phyloP scores from a whole-genome alignment of 2,797 vertebrate species.

The Xiphorhynchus erythropygius region DNA sequence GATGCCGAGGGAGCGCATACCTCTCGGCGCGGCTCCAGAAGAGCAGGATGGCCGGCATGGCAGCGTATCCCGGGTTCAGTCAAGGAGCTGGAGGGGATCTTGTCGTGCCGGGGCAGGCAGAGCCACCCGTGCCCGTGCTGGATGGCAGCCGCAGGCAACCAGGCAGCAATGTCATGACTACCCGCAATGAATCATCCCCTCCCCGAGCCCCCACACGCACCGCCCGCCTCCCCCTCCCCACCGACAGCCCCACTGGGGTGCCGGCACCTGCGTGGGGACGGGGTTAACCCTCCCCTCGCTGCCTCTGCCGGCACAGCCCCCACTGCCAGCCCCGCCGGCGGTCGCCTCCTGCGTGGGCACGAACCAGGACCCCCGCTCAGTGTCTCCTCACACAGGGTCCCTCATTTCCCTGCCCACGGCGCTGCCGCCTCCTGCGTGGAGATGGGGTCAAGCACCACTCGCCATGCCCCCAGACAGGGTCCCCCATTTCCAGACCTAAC shows the following conservation, averaged over 20 bases:
- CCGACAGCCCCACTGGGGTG: constrained; percentile 37
- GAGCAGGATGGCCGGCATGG: constrained; percentile 68
- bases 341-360: neutral
- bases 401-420: neutral
- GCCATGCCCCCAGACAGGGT: neutral
- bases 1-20: constrained; percentile 52
- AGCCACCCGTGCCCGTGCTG: constrained; percentile 40
- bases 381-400: neutral
- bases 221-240: constrained; percentile 30
- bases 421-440: neutral
- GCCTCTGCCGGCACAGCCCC: neutral
- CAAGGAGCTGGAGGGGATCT: neutral
- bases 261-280: constrained; percentile 33
- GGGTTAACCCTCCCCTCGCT: constrained; percentile 41
- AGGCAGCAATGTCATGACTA: constrained; percentile 60
- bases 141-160: constrained; percentile 43
- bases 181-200: constrained; percentile 55
- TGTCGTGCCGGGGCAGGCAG: neutral
- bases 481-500: neutral
- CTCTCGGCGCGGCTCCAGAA: constrained; percentile 72
- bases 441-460: neutral
- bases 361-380: neutral
- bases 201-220: constrained; percentile 49
- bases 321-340: neutral
- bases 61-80: neutral